Conservation (phyloP, 1,140 invertebrate species). For the Drosophila cardini region DNA sequence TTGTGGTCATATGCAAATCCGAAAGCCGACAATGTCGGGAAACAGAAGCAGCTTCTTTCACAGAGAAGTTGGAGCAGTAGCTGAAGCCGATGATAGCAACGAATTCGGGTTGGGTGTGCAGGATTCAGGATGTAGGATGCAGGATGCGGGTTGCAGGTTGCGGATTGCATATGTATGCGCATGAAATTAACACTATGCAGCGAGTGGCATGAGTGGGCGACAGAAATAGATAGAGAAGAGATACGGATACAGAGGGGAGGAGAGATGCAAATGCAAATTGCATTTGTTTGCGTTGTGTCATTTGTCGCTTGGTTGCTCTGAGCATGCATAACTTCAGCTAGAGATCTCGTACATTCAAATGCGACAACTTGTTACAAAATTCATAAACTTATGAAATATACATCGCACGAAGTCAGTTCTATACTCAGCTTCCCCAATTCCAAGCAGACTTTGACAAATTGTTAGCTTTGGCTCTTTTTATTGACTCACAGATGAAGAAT, state of each 20-base stretch:
- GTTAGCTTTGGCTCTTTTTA: neutral
- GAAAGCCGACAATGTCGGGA: slow-evolving; percentile 2
- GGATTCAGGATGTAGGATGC: neutral
- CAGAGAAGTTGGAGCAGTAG: neutral
- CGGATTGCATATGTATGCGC: slow-evolving; percentile 25
- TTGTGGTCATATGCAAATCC: slow-evolving; percentile 37
- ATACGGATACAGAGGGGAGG: neutral
- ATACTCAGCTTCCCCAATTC: neutral
- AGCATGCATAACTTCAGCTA: slow-evolving; percentile 3
- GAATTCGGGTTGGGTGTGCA: no score
- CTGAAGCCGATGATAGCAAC: neutral
- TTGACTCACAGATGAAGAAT: neutral
- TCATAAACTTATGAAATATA: slow-evolving; percentile 59
- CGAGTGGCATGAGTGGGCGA: slow-evolving; percentile 28
- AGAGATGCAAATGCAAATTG: slow-evolving; percentile 53
- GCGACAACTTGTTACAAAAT: slow-evolving; percentile 58
- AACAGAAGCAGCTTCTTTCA: slow-evolving; percentile 3
- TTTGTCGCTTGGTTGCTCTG: slow-evolving; percentile 45
- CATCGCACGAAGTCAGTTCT: slow-evolving; percentile 24
- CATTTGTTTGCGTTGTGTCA: slow-evolving; percentile 58
- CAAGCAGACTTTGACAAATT: neutral
- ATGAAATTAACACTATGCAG: slow-evolving; percentile 41
- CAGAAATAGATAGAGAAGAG: slow-evolving; percentile 12
- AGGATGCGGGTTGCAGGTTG: neutral
- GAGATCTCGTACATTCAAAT: slow-evolving; percentile 40